Conservation (phyloP, 2,888 invertebrate species). For the Unio delphinus region DNA sequence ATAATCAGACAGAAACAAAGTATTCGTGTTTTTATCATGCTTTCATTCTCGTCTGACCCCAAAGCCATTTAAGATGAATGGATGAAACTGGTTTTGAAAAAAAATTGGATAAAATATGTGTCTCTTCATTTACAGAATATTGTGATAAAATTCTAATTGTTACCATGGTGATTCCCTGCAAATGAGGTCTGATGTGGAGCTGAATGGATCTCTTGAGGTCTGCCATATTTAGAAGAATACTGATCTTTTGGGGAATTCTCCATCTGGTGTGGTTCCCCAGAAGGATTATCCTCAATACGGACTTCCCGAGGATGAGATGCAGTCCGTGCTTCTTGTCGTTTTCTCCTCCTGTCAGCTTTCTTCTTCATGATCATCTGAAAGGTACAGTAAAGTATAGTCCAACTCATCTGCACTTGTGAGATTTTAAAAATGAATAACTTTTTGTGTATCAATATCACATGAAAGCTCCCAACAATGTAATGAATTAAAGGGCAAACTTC, state of each 20-base stretch:
- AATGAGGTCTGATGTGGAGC: conserved; percentile 57
- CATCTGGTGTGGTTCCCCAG: conserved; percentile 48
- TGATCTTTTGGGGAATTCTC: conserved; percentile 23
- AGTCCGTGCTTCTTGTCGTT: conserved; percentile 55
- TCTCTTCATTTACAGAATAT: neutral
- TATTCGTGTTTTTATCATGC: no score
- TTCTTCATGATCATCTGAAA: conserved; percentile 68
- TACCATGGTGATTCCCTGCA: conserved; percentile 32
- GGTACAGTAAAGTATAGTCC: no score
- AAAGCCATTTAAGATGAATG: no score
- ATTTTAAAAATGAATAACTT: no score
- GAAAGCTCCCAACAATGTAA: no score
- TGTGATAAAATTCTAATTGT: neutral
- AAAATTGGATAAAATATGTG: neutral
- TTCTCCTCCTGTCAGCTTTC: conserved; percentile 65
- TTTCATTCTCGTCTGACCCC: no score
- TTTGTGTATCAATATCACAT: no score
- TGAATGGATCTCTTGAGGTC: conserved; percentile 1
- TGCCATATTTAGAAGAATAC: neutral
- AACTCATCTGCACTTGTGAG: no score
- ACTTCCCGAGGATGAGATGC: conserved; percentile 30
- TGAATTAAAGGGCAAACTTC: no score
- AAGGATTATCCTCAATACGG: conserved; percentile 18
- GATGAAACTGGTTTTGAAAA: neutral
- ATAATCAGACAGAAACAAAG: no score